These are phyloP conservation scores for Agrilus mali DNA, from an alignment of 2,888 invertebrate species.

Conservation along the genomic window DNA sequence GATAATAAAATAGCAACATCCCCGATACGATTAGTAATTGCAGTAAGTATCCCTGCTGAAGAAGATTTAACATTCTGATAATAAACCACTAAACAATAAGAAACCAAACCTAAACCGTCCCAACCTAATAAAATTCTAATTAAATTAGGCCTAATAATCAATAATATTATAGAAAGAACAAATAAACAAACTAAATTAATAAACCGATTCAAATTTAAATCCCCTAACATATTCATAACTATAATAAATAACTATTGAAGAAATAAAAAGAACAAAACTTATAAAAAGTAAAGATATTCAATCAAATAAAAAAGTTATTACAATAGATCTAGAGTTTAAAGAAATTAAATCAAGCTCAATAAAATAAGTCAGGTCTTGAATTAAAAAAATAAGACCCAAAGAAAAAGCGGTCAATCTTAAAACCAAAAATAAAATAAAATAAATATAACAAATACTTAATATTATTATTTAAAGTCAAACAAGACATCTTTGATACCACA, in stretches of 20 bases:
- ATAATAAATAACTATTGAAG: conserved; percentile 51
- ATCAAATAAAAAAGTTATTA: conserved; percentile 47
- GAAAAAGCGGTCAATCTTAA: conserved; percentile 33
- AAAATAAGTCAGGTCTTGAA: conserved; percentile 38
- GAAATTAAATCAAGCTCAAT: conserved; percentile 42
- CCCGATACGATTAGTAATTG: conserved; percentile 60
- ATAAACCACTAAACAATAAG: conserved; percentile 62
- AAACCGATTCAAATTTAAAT: conserved; percentile 48
- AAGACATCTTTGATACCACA: conserved; percentile 51
- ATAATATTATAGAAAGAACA: conserved; percentile 51
- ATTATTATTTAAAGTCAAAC: conserved; percentile 35
- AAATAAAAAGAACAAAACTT: conserved; percentile 51
- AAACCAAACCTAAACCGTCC: conserved; percentile 59
- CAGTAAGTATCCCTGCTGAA: conserved; percentile 60
- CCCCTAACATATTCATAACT: conserved; percentile 50
- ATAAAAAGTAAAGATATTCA: conserved; percentile 52
- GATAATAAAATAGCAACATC: conserved; percentile 53
- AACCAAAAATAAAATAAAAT: conserved; percentile 38
- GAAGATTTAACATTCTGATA: conserved; percentile 55
- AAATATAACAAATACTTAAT: conserved; percentile 37
- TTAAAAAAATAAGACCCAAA: conserved; percentile 27
- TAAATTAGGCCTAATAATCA: conserved; percentile 57
- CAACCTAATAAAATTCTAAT: conserved; percentile 59
- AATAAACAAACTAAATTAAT: conserved; percentile 50
- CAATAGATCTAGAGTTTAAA: conserved; percentile 36